phyloP scores from a whole-genome alignment of 2,797 vertebrate genomes.

The Chiloscyllium punctatum region DNA sequence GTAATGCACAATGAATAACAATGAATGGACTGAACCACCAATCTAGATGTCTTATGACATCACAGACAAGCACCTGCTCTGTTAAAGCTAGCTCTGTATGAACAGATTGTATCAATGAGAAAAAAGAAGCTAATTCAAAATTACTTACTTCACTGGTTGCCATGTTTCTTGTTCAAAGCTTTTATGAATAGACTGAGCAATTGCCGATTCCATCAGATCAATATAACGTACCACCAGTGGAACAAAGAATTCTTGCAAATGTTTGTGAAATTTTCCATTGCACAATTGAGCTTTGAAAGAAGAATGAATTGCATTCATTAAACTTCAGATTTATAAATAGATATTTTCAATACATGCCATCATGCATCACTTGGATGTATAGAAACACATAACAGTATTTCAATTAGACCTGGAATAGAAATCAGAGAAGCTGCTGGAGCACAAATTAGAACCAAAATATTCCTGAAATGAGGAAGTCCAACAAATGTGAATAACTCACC shows the following conservation, averaged over 20 bases:
- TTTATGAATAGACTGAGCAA: constrained; percentile 92
- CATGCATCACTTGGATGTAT: neutral
- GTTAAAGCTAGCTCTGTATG: too few relatives aligned
- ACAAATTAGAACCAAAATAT: neutral
- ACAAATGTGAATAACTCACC: neutral
- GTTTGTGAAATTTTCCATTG: constrained; percentile 91
- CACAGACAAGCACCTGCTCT: neutral
- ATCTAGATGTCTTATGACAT: neutral
- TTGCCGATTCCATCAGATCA: constrained; percentile 97
- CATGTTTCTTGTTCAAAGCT: constrained; percentile 93
- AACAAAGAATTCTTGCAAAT: constrained; percentile 86
- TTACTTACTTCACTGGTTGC: constrained; percentile 89
- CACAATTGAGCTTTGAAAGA: constrained; percentile 76
- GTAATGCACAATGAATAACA: neutral
- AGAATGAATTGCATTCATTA: constrained; percentile 44
- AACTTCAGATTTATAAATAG: neutral
- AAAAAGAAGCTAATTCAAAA: neutral
- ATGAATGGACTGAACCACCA: neutral
- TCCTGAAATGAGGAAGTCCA: neutral
- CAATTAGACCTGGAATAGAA: constrained; percentile 6
- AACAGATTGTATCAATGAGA: too few relatives aligned
- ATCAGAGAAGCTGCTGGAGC: neutral
- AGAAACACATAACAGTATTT: neutral
- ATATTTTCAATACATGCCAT: neutral
- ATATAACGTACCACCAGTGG: constrained; percentile 92